Conservation (phyloP, 2,797 vertebrate species). For the Leuciscus waleckii region DNA sequence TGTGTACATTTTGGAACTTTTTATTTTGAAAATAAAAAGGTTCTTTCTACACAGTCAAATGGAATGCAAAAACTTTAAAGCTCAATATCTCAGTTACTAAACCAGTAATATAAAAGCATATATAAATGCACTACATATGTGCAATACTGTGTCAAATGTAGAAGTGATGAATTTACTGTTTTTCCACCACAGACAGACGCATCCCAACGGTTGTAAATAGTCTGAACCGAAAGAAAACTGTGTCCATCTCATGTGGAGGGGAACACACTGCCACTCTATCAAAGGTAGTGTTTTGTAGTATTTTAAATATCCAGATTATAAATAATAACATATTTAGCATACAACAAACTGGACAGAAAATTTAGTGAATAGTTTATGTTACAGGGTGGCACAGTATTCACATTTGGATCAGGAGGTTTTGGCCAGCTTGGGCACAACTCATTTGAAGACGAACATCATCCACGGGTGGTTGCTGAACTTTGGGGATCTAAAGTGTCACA, state of each 20-base stretch:
- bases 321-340: background rate
- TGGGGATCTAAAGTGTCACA: constrained; percentile 77
- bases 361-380: background rate
- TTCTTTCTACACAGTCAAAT: too few species aligned
- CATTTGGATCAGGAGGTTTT: constrained; percentile 82
- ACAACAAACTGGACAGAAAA: background rate
- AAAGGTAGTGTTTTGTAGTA: constrained; percentile 72
- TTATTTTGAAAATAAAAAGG: too few species aligned
- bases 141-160: background rate
- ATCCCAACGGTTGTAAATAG: constrained; percentile 71
- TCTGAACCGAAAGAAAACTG: constrained; percentile 75
- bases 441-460: constrained; percentile 73
- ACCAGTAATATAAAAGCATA: background rate
- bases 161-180: too few species aligned
- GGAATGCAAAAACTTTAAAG: too few species aligned
- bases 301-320: too few species aligned
- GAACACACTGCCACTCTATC: constrained; percentile 84
- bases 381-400: constrained; percentile 83
- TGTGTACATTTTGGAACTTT: too few species aligned
- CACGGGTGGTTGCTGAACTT: constrained; percentile 80
- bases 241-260: constrained; percentile 81
- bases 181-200: constrained; percentile 69
- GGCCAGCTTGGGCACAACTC: constrained; percentile 91
- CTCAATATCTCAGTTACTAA: too few species aligned
- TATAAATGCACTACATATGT: background rate